phyloP scores from a whole-genome alignment of 2,888 invertebrate species.

The Sarcophaga variegata region DNA sequence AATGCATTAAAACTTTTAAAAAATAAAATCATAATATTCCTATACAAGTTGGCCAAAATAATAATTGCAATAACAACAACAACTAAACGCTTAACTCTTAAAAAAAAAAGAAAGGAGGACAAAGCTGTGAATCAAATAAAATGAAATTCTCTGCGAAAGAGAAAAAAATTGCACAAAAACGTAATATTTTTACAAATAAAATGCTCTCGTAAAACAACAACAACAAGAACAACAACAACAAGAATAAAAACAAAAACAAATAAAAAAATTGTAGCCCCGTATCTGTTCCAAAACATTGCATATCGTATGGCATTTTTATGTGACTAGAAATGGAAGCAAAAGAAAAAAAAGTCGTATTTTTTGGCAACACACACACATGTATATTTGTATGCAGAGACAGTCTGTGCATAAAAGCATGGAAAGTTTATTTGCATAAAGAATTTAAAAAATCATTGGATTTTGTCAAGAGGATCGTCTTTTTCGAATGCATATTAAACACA shows the following conservation, averaged over 20 bases:
- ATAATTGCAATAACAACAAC: constrained; percentile 1
- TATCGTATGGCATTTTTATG: constrained; percentile 20
- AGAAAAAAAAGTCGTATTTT: neutral
- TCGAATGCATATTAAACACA: neutral
- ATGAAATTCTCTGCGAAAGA: neutral
- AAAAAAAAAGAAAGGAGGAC: neutral
- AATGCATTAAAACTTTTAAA: constrained; percentile 56
- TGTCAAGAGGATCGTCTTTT: neutral
- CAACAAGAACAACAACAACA: neutral
- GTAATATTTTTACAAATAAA: neutral
- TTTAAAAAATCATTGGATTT: constrained; percentile 36
- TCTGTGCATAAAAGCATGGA: no score
- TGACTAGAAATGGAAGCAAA: neutral
- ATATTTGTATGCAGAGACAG: neutral
- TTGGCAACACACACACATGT: neutral
- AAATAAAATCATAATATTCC: constrained; percentile 18
- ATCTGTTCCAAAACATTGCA: constrained; percentile 4
- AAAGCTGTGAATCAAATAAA: neutral
- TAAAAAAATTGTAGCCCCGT: neutral
- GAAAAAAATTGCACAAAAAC: neutral
- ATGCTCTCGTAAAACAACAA: neutral
- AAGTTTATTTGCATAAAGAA: constrained; percentile 1
- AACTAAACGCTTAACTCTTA: neutral
- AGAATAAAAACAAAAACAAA: neutral
- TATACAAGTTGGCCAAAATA: constrained; percentile 2